These are phyloP conservation scores for Gymnodraco acuticeps DNA, from an alignment of 2,797 vertebrate genomes.

Conservation along the genomic window DNA sequence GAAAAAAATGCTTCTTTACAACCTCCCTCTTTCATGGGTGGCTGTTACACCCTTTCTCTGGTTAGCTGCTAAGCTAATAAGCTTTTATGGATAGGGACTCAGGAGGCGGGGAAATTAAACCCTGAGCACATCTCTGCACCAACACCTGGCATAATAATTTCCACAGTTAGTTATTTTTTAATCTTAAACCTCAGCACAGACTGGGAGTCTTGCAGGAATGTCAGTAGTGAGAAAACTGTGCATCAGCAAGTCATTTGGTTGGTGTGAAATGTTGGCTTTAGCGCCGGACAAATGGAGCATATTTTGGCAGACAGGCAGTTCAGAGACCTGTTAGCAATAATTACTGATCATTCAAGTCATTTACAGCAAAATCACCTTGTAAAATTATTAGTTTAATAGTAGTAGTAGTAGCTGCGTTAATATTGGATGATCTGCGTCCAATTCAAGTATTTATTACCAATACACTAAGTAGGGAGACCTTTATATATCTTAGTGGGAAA, in stretches of 20 bases:
- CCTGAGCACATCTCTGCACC: slow-evolving; percentile 34
- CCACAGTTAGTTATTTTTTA: slow-evolving; percentile 64
- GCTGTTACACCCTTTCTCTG: slow-evolving; percentile 46
- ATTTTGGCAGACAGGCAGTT: slow-evolving; percentile 51
- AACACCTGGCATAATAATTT: slow-evolving; percentile 53
- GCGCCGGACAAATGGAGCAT: slow-evolving; percentile 56
- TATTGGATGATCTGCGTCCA: background rate
- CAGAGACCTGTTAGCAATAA: slow-evolving; percentile 55
- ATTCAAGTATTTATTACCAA: background rate
- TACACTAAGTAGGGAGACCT: background rate
- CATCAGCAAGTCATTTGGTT: slow-evolving; percentile 76
- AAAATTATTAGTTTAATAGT: slow-evolving; percentile 45
- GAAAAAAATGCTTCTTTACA: slow-evolving; percentile 61
- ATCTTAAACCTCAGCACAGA: slow-evolving; percentile 66
- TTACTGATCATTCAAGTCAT: slow-evolving; percentile 43
- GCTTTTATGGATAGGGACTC: slow-evolving; percentile 44
- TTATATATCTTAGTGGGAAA: background rate
- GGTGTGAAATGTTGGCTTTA: slow-evolving; percentile 76
- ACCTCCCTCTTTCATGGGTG: slow-evolving; percentile 52
- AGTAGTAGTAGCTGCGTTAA: slow-evolving; percentile 4
- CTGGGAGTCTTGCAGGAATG: slow-evolving; percentile 64
- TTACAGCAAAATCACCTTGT: slow-evolving; percentile 26
- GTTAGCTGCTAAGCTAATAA: slow-evolving; percentile 51
- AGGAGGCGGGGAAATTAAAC: slow-evolving; percentile 41
- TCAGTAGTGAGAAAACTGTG: slow-evolving; percentile 63